Evolutionary conservation across 2,797 vertebrate genomes (phyloP).

Genomic region (Leuciscus waleckii): DNA sequence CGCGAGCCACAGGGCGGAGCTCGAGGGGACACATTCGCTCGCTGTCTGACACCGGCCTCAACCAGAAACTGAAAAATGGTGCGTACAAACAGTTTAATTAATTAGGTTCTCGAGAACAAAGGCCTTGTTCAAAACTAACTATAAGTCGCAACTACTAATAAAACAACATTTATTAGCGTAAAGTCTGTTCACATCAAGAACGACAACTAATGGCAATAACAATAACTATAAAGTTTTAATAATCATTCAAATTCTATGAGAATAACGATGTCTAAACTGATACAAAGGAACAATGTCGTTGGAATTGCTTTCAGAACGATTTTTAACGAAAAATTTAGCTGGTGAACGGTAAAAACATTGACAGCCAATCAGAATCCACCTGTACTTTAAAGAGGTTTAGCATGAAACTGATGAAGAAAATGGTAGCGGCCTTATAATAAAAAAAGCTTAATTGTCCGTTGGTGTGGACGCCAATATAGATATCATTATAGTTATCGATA

Average conservation of each 20-base stretch:
- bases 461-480: not conserved
- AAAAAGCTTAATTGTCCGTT: not conserved
- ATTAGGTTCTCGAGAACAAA: not conserved
- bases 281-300: too few relatives aligned
- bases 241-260: not conserved
- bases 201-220: not conserved
- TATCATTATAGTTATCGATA: not conserved
- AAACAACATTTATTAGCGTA: not conserved
- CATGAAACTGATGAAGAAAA: not conserved
- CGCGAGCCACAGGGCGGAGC: conserved; percentile 69
- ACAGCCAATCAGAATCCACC: not conserved
- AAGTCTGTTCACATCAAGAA: not conserved
- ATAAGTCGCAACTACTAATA: not conserved
- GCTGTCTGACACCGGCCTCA: conserved; percentile 89
- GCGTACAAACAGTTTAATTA: conserved; percentile 52
- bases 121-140: not conserved
- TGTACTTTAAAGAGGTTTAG: not conserved
- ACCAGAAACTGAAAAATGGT: conserved; percentile 86
- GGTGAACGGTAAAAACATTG: not conserved
- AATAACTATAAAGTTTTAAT: not conserved
- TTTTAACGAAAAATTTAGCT: not conserved
- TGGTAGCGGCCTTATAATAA: not conserved
- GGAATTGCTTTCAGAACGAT: too few relatives aligned
- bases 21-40: conserved; percentile 89
- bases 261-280: not conserved